Evolutionary conservation across 1,140 invertebrate genomes (phyloP), one percentile per base, ranked within the genome.

Genomic region (Danaus plexippus): DNA sequence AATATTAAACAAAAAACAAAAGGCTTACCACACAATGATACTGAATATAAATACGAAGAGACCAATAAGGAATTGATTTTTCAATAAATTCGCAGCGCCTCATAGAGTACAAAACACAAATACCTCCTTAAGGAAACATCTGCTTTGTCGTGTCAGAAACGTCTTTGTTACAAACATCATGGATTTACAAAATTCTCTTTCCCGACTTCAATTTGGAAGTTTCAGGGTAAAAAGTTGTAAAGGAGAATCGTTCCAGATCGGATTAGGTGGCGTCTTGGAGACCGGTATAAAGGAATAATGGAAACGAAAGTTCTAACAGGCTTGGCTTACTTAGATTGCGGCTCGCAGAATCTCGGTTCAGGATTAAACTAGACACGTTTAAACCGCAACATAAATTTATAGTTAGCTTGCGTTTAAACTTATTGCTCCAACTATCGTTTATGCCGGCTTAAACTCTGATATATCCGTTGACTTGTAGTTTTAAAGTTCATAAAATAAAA

Each of bases 361-460:
- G 55, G 55, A 57, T 57, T 57, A 57, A 51, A 57, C 43, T 51
- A 57, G 55, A 57, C 55, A 51, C 55, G 48, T 57, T 57, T 51
- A 57, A 51, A 51, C 55, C 55, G 22, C 55, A 51, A 53, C 57
- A 59, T 59, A 59, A 59, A 59, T 59, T 53, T 59, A 40, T 10
- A 43, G 18, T 52, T 58, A 52, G 56, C 46, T 59, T 52, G 52
- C 47, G 52, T 47, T 59, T 47, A 49, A 52, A 59, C 18, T 43
- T 54, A 53, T 48, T 44, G 22, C 22, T 32, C 22, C 22, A 32
- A 51, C 55, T 49, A 57, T 57, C 54, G 47, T 32, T 43, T 32
- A 32, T 32, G 7, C 18, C 22, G 44, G 47, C 11, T 57, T 45
- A 47, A 32, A 11, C 43, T 12, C 55, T 52, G 55, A 57, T 57